A percentile compares a stretch with the other conserved stretches of the same genome.
Evolutionary conservation across 2,113 vertebrate genomes (phyloP).

Genomic region (Peromyscus polionotus): DNA sequence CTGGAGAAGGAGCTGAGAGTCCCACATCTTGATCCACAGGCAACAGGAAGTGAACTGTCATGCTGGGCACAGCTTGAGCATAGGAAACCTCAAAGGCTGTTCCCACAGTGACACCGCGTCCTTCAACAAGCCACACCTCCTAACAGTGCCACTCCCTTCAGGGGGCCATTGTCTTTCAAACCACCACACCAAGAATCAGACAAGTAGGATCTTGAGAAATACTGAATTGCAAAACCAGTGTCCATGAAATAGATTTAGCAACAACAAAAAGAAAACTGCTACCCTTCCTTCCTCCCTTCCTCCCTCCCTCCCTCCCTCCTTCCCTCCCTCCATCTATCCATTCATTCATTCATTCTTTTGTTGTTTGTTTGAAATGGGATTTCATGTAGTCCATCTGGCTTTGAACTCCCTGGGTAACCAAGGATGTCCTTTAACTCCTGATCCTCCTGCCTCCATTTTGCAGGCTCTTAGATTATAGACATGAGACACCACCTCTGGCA

Average conservation of each 20-base stretch:
- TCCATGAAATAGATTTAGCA: constrained; percentile 58
- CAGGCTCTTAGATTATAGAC: not conserved
- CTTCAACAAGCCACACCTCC: no score
- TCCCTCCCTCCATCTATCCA: not conserved
- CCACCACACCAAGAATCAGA: not conserved
- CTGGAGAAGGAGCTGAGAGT: no score
- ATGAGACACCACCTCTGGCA: not conserved
- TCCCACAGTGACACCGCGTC: no score
- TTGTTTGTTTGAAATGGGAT: not conserved
- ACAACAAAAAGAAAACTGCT: constrained; percentile 70
- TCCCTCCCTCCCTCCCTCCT: not conserved
- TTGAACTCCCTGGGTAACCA: not conserved
- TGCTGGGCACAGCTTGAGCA: no score
- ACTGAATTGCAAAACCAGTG: not conserved
- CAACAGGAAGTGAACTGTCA: no score
- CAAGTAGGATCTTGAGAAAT: constrained; percentile 51
- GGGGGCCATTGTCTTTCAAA: no score
- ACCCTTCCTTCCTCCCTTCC: not conserved
- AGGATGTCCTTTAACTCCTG: not conserved
- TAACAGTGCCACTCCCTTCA: no score
- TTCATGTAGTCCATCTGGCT: not conserved
- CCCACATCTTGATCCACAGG: no score
- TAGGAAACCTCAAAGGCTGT: no score
- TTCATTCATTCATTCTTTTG: constrained; percentile 57
- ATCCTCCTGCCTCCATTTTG: not conserved